Evolutionary conservation across 2,888 invertebrate genomes (phyloP).

Genomic region (Torymus tubicola): DNA sequence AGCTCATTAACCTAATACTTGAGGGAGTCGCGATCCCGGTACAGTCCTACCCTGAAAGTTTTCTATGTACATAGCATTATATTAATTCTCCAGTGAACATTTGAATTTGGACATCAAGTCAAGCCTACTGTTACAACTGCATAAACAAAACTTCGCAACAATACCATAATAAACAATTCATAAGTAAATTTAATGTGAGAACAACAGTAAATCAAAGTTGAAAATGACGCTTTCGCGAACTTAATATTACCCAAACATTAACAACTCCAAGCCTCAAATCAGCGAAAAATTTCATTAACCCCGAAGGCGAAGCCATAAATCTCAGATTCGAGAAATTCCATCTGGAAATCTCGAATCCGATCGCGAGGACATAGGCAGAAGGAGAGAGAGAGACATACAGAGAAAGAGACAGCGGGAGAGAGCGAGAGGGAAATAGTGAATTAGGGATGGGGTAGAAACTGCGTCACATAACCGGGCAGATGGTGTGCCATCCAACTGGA

Average conservation of each 20-base stretch:
- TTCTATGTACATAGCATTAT: background rate
- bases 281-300: too few relatives aligned
- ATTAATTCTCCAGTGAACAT: background rate
- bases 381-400: background rate
- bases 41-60: conserved; percentile 13
- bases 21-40: background rate
- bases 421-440: background rate
- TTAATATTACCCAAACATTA: too few relatives aligned
- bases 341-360: conserved; percentile 16
- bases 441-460: conserved; percentile 25
- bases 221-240: too few relatives aligned
- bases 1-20: conserved; percentile 44
- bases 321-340: conserved; percentile 4
- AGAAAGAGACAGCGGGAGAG: background rate
- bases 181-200: too few relatives aligned
- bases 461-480: conserved; percentile 57
- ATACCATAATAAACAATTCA: too few relatives aligned
- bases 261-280: too few relatives aligned
- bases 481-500: conserved; percentile 58
- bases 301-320: too few relatives aligned
- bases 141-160: too few relatives aligned
- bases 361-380: background rate
- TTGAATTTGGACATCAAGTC: too few relatives aligned
- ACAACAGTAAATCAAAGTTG: too few relatives aligned
- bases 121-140: too few relatives aligned